A percentile compares a stretch with the other conserved stretches of the same genome.
Evolutionary conservation across 2,113 vertebrate genomes (phyloP).

Genomic region (Lagopus muta): DNA sequence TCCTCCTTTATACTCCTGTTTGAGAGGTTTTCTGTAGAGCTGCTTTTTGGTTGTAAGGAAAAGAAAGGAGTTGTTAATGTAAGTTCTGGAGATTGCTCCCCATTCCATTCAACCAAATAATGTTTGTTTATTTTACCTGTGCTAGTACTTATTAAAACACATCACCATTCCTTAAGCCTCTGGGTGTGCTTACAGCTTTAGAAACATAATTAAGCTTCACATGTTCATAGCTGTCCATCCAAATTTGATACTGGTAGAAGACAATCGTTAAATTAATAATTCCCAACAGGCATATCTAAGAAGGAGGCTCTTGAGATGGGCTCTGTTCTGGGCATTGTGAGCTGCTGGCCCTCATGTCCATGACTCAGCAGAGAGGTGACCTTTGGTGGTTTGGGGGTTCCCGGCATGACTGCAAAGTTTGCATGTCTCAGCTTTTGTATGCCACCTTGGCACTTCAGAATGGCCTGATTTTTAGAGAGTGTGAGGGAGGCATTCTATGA

Average conservation of each 20-base stretch:
- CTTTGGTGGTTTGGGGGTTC: not conserved
- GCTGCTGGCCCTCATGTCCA: not conserved
- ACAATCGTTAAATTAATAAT: constrained; percentile 20
- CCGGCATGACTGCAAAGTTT: not conserved
- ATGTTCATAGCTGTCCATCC: constrained; percentile 6
- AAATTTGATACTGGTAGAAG: not conserved
- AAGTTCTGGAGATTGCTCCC: not conserved
- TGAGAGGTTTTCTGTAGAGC: not conserved
- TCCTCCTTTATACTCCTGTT: not conserved
- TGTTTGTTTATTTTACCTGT: not conserved
- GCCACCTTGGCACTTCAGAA: not conserved
- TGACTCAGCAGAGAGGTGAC: not conserved
- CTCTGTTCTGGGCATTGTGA: not conserved
- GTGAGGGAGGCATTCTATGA: not conserved
- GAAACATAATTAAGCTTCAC: constrained; percentile 64
- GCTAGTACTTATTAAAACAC: constrained; percentile 17
- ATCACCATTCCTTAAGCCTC: constrained; percentile 7
- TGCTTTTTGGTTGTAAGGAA: not conserved
- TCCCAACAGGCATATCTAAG: not conserved
- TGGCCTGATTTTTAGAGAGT: not conserved
- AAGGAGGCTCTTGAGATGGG: not conserved
- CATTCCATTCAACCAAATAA: not conserved
- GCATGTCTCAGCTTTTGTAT: not conserved
- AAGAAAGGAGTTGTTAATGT: not conserved
- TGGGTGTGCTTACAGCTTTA: constrained; percentile 8